phyloP scores from a whole-genome alignment of 2,113 vertebrate genomes.

The Psephotus haematonotus region DNA sequence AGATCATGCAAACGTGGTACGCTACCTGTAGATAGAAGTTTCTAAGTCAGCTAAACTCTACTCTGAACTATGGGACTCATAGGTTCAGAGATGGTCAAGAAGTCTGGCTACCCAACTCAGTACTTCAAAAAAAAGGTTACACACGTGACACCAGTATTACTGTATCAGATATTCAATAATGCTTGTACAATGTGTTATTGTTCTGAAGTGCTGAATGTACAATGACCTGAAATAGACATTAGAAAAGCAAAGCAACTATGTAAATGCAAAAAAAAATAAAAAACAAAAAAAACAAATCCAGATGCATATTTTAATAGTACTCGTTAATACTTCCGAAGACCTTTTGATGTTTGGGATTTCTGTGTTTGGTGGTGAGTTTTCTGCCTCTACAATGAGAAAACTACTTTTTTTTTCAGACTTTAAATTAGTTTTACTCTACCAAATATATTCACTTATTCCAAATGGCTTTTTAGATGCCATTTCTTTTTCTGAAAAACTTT shows the following conservation, averaged over 20 bases:
- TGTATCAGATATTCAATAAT: not conserved
- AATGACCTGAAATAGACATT: not conserved
- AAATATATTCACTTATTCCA: not conserved
- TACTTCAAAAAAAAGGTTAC: not conserved
- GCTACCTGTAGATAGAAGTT: not conserved
- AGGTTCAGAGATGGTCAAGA: not conserved
- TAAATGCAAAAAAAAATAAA: not conserved
- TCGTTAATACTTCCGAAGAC: not conserved
- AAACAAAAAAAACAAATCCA: not conserved
- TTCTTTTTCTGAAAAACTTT: not conserved
- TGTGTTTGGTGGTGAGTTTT: not conserved
- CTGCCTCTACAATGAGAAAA: not conserved
- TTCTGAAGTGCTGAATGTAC: not conserved
- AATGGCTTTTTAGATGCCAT: not conserved
- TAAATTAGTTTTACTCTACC: not conserved
- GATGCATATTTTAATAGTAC: not conserved
- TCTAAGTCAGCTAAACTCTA: not conserved
- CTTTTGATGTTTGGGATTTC: fast-evolving
- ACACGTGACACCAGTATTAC: not conserved
- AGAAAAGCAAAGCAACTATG: not conserved
- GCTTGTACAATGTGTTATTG: not conserved
- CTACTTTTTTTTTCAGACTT: fast-evolving
- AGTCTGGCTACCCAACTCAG: not conserved
- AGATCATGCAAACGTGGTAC: fast-evolving
- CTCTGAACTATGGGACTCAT: not conserved